phyloP scores from a whole-genome alignment of 2,797 vertebrate species.

The Eleutherodactylus coqui region DNA sequence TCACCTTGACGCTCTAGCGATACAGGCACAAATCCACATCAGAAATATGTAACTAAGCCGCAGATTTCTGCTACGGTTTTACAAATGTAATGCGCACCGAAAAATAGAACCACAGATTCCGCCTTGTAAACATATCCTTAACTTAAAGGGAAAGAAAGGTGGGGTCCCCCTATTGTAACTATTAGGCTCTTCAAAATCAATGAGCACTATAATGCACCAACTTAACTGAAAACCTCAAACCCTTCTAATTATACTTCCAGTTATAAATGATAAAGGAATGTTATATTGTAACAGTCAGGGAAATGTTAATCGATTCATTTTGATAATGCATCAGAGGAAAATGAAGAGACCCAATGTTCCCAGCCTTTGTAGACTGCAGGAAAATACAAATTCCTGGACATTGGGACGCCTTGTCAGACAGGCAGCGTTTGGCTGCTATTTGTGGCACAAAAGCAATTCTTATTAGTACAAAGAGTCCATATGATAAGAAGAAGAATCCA shows the following conservation, averaged over 20 bases:
- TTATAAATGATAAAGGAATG: constrained; percentile 49
- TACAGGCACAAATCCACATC: no score
- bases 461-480: constrained; percentile 44
- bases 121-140: no score
- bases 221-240: constrained; percentile 3
- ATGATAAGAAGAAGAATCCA: neutral
- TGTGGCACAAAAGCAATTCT: constrained; percentile 16
- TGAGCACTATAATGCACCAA: neutral
- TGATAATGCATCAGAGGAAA: constrained; percentile 55
- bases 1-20: no score
- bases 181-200: neutral
- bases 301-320: constrained; percentile 39
- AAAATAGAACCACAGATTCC: no score
- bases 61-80: no score
- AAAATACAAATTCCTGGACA: constrained; percentile 57
- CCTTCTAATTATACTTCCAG: neutral
- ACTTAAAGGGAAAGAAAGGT: neutral
- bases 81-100: no score
- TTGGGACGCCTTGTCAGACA: constrained; percentile 34
- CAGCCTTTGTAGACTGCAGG: constrained; percentile 42
- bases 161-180: neutral
- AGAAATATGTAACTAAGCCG: no score
- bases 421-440: constrained; percentile 20
- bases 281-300: constrained; percentile 42
- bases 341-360: constrained; percentile 26